Evolutionary conservation across 2,888 invertebrate genomes (phyloP), one percentile per base, ranked within the genome.

Genomic region (Ophion costatus): DNA sequence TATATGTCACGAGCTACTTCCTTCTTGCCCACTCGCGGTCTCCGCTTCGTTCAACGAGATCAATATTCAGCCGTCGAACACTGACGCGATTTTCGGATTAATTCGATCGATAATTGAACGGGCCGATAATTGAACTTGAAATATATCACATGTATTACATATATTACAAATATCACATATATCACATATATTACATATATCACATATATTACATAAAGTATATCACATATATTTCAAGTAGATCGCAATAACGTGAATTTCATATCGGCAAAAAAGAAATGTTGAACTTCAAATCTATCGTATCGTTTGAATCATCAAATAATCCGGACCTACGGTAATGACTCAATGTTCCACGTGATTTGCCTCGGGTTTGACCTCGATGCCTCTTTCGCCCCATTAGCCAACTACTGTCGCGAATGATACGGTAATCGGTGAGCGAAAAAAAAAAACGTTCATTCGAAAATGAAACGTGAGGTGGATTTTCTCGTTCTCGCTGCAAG

Each of bases 1-100:
- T 69, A 45, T 9, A 51, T 38, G 38, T 14, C 63, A 20, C 75
- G 67, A 56, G 75, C 63, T 76, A 17, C 61, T 59, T 22, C 45
- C 10, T 29, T 29, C 4, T 69, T 14, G 38, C 38, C 38, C 38
- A 38, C 10, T 61, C 14, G 51, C 7, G 38, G 4, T 22, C 5
- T 17, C 9, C 17, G 38, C 17, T 67, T 42, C 11, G 4, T 20
- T 45, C 11, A 22, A 42, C 17, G 33, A 38, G 38, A 7, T 0
- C 38, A 3, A n/a, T 20, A 2, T 22, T 38, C 0, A 11, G 42
- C 38, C 33, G n/a, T 22, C 42, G 0, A 10, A 42, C n/a, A 9
- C 38, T 22, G 42, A 20, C 22, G 1, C 3, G 11, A 22, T 1
- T 6, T 67, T 22, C 42, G 20, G 22, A 42, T 61, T 61, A 3